Base-by-base conservation (phyloP, 2,113 vertebrate species). In the Rana temporaria region DNA sequence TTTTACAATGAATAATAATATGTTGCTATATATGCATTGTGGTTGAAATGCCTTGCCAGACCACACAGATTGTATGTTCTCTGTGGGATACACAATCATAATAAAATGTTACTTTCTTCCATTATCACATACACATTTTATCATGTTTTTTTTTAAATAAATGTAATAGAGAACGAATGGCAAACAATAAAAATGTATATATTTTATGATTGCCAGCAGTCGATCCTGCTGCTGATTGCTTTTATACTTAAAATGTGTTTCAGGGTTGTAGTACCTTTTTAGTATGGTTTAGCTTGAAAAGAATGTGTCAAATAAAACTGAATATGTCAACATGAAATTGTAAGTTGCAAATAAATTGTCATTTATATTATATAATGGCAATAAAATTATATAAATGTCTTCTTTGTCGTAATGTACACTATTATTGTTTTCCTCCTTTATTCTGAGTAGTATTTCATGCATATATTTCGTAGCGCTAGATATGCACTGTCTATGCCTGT, bases 41-140 rank as follows among this genome's bases (percentile, higher is more conserved):
- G 42, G 8, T 42, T 75, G 22, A 30, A 75, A 62, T 75, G 32
- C 30, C 56, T 75, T 75, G 72, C 56, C 30, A 42, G 56, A 75
- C 26, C 71, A 20, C 55, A 59, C 26, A 73, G 55, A 75, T 38
- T 60, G 72, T 60, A 32, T 53, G 42, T 70, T 70, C 42, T 34
- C 18, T 17, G 60, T 63, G 20, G 60, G 60, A 63, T 24, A 24
- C 59, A 26, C 8, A 12, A 48, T 14, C 2, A 48, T 48, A 9
- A 48, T 48, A 48, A 12, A 48, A 48, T 48, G 42, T 48, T 48
- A 48, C 42, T 11, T 48, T 48, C 42, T 48, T 48, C 42, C 42
- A 38, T 74, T 38, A 16, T 32, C 19, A 19, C 52, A 1, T 34
- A n/a, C 16, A 42, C 19, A 42, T 67, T 18, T 18, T 38, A 38